These are phyloP conservation scores for Allophyes oxyacanthae DNA, from an alignment of 2,888 invertebrate species.

Conservation along the genomic window DNA sequence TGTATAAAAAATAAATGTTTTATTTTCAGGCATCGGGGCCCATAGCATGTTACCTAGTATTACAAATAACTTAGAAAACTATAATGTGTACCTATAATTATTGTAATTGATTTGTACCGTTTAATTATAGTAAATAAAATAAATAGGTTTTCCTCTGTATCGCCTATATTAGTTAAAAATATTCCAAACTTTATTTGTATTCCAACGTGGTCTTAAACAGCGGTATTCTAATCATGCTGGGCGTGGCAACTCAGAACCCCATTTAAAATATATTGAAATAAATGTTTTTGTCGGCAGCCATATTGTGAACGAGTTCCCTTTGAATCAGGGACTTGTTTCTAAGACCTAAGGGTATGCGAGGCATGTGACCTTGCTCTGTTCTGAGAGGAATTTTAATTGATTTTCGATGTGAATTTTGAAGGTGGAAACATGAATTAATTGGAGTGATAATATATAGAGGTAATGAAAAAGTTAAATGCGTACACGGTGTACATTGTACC, in stretches of 20 bases:
- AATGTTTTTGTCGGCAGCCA: conserved; percentile 44
- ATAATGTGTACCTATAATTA: too few relatives aligned
- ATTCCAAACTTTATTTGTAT: neutral
- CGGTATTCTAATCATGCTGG: conserved; percentile 51
- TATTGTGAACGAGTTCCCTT: conserved; percentile 25
- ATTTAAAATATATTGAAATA: conserved; percentile 59
- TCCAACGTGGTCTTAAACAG: conserved; percentile 33
- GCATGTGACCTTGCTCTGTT: conserved; percentile 50
- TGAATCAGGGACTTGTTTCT: conserved; percentile 36
- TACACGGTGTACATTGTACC: too few relatives aligned
- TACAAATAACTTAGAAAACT: too few relatives aligned
- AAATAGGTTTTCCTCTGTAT: too few relatives aligned
- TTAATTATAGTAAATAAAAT: too few relatives aligned
- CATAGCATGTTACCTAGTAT: too few relatives aligned
- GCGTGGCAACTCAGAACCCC: conserved; percentile 54
- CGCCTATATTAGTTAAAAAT: neutral
- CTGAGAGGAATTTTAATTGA: conserved; percentile 55
- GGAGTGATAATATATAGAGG: conserved; percentile 11
- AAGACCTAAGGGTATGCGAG: conserved; percentile 49
- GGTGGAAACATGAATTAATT: conserved; percentile 21
- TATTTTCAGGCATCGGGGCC: too few relatives aligned
- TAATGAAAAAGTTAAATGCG: too few relatives aligned
- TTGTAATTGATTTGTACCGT: too few relatives aligned
- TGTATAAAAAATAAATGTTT: too few relatives aligned
- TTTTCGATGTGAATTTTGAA: conserved; percentile 47